Conservation (phyloP, 1,140 invertebrate genomes). For the Ceratina japonica region DNA sequence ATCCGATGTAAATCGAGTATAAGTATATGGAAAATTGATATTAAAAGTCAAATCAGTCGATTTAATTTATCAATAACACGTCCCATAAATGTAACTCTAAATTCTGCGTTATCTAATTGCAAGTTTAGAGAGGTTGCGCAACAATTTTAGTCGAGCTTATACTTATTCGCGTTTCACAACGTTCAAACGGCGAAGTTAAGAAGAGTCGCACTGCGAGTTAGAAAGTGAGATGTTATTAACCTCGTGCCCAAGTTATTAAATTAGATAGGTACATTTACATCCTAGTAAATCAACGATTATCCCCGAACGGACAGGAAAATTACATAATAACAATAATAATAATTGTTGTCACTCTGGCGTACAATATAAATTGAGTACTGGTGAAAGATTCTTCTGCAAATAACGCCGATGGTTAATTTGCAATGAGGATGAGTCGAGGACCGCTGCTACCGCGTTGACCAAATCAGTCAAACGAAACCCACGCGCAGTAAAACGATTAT, state of each 20-base stretch:
- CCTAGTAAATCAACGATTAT: background rate
- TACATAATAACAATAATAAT: background rate
- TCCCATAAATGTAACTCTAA: background rate
- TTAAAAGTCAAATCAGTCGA: no score
- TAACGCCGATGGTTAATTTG: no score
- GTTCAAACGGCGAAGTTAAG: no score
- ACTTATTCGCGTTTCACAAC: background rate
- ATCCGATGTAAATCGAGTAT: background rate
- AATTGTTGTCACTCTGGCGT: no score
- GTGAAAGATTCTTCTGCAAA: no score
- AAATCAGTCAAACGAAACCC: background rate
- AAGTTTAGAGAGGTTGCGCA: background rate
- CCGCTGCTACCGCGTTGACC: no score
- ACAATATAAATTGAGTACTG: no score
- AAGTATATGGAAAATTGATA: no score
- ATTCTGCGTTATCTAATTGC: background rate
- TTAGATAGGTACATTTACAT: background rate
- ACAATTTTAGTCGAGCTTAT: background rate
- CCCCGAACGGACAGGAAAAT: background rate
- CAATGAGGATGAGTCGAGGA: no score
- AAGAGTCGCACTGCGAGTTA: background rate
- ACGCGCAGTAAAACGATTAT: background rate
- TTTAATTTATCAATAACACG: no score
- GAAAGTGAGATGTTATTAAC: background rate
- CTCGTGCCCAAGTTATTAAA: background rate